These are phyloP conservation scores for Dryobates pubescens DNA, from an alignment of 2,797 vertebrate genomes.

Conservation along the genomic window DNA sequence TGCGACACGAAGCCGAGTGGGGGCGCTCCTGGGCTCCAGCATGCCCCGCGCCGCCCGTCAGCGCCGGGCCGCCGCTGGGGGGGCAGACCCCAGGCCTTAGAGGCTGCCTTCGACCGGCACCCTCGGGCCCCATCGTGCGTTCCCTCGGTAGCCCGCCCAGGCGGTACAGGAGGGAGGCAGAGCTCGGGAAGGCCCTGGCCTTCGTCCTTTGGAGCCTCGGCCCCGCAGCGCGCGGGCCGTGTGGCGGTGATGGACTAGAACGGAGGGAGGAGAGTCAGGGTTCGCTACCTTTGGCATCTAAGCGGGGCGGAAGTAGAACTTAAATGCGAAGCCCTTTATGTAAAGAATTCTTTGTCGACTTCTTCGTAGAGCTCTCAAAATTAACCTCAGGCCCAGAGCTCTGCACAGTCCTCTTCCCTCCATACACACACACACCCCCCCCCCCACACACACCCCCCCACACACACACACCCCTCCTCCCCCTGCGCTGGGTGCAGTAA, in stretches of 20 bases:
- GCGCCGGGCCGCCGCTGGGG: background rate
- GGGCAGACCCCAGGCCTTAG: no score
- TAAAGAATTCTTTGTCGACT: fast-evolving
- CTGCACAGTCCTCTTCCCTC: no score
- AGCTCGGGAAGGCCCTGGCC: no score
- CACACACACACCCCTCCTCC: no score
- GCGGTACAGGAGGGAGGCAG: background rate
- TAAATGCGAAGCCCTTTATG: background rate
- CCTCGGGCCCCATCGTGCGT: fast-evolving
- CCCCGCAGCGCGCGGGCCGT: fast-evolving
- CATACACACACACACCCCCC: no score
- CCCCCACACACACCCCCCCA: no score
- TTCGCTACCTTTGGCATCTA: no score
- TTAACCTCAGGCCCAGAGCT: background rate
- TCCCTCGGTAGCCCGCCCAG: fast-evolving
- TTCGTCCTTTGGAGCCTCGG: background rate
- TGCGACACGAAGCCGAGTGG: background rate
- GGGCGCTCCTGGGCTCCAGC: no score
- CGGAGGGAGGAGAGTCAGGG: no score
- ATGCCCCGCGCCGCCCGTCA: no score
- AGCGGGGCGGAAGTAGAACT: background rate
- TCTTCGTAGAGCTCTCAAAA: fast-evolving
- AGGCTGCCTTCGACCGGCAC: background rate
- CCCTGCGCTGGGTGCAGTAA: background rate
- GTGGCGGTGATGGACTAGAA: no score